Evolutionary conservation across 1,140 invertebrate species (phyloP).

Genomic region (Hesperophylax magnus): DNA sequence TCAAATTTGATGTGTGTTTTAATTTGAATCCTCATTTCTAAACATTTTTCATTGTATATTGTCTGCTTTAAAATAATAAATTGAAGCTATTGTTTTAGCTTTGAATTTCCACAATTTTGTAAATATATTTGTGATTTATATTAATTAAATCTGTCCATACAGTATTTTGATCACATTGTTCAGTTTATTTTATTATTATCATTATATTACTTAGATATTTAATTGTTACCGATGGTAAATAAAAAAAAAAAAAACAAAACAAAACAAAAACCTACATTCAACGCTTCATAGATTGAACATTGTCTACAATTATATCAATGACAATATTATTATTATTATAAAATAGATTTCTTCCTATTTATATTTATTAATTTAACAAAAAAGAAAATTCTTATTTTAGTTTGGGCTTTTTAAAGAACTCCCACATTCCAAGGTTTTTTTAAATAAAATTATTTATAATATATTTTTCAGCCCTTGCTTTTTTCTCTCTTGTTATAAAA

Average conservation of each 20-base stretch:
- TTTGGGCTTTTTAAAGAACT: conserved; percentile 3
- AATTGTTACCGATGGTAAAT: conserved; percentile 20
- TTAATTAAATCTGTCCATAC: conserved; percentile 42
- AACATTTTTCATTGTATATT: conserved; percentile 21
- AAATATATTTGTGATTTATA: conserved; percentile 44
- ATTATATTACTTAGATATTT: not conserved
- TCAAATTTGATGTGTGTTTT: conserved; percentile 18
- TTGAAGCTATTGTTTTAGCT: conserved; percentile 11
- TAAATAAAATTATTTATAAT: conserved; percentile 40
- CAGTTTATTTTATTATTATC: conserved; percentile 32
- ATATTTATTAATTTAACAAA: conserved; percentile 1
- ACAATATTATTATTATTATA: not conserved
- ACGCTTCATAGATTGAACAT: not conserved
- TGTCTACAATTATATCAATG: not conserved
- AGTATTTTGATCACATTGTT: conserved; percentile 44
- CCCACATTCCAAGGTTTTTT: conserved; percentile 46
- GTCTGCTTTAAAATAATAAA: not conserved
- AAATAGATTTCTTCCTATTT: not conserved
- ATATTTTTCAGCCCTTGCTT: conserved; percentile 4
- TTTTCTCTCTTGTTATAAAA: not conserved
- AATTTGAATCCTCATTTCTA: conserved; percentile 2
- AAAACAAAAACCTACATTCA: not conserved
- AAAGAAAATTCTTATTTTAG: not conserved
- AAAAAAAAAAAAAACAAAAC: not conserved
- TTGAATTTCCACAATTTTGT: conserved; percentile 17